Base-by-base conservation (phyloP, 2,113 vertebrate genomes). In the Zeus faber region DNA sequence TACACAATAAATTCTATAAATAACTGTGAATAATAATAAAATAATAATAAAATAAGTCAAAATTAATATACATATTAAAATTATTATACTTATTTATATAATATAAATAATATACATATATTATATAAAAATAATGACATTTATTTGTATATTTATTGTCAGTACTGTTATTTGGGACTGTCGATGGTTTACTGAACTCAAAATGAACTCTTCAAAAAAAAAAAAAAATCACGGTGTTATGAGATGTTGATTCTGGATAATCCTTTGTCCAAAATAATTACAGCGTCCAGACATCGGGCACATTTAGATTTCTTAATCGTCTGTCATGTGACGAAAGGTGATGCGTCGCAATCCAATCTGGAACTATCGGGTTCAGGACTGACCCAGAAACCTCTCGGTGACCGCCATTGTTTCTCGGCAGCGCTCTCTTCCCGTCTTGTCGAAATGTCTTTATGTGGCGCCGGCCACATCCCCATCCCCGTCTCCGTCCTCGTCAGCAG, bases 361-460 rank as follows among this genome's bases (percentile, higher is more conserved):
- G 52, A 25, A 1, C 21, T 18, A 40, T 46, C 74, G 70, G 79
- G 4, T 76, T 77, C 61, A 62, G 5, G 69, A 72, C 63, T 76
- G 79, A 81, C 76, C 76, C 65, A 81, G 22, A 84, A 81, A 84
- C 71, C 76, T 76, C 48, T 1, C 0, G 2, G 5, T 80, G 76
- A 77, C n/a, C n/a, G n/a, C n/a, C n/a, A n/a, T n/a, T n/a, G n/a
- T n/a, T n/a, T n/a, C n/a, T n/a, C n/a, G n/a, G n/a, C n/a, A n/a
- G n/a, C n/a, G n/a, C n/a, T n/a, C n/a, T n/a, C n/a, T n/a, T n/a
- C n/a, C n/a, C n/a, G n/a, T n/a, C n/a, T n/a, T n/a, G n/a, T n/a
- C n/a, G n/a, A n/a, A n/a, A n/a, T n/a, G n/a, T n/a, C n/a, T n/a
- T n/a, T n/a, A n/a, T n/a, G n/a, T n/a, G n/a, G n/a, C n/a, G n/a